Base-by-base conservation (phyloP, 1,140 invertebrate species). In the Cherax quadricarinatus region DNA sequence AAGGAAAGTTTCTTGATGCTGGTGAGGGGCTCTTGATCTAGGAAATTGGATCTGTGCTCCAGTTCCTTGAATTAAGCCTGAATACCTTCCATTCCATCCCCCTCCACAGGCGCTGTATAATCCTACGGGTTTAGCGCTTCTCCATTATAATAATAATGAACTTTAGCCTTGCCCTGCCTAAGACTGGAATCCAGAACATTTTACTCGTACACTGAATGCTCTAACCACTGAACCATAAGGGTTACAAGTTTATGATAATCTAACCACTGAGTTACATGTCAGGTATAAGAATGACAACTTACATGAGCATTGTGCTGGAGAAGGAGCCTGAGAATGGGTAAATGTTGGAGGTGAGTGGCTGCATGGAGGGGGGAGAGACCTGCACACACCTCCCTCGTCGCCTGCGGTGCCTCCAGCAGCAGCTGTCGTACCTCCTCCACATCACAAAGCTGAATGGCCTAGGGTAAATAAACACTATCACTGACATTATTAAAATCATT, bases 281-380 rank as follows among this genome's bases (percentile, higher is more conserved):
- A 84, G 9, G 62, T 21, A 81, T 48, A 5, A 0, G 4, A 6
- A 6, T n/a, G n/a, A 66, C 4, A 30, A 51, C 14, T 51, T 48
- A 88, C 86, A 51, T 60, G 21, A 14, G 86, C 73, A 9, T 53
- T 3, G 41, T 80, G 75, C 0, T 78, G 9, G 7, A 88, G 75
- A 10, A 88, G 73, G 18, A 78, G 53, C 9, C 80, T 88, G 12
- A 88, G 75, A 21, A 88, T 88, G 16, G 24, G 18, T 10, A 80
- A 21, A 41, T 88, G 41, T 5, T 60, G 73, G n/a, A 60, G 16
- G 24, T 88, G 53, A n/a, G 62, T 53, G 73, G 86, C 86, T 14
- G 57, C 51, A 18, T 41, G 73, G 3, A 88, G 86, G 49, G 86
- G 86, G 4, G 75, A 62, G 12, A 88, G 78, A 30, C 86, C 75